Evolutionary conservation across 2,888 invertebrate species (phyloP).

Genomic region (Hyposoter didymator): DNA sequence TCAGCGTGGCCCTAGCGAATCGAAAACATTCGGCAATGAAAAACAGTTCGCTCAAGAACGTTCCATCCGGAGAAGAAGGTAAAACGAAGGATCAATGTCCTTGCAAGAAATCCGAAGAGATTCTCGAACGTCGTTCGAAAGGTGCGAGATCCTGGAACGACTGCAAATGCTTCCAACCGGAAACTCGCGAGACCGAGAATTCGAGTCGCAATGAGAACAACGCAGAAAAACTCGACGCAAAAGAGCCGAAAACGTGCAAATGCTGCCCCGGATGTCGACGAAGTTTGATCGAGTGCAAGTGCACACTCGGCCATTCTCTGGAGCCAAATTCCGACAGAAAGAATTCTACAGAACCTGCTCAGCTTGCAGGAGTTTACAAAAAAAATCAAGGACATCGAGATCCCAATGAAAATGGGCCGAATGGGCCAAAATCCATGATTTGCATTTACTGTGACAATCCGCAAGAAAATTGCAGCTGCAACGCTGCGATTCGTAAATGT

Average conservation of each 20-base stretch:
- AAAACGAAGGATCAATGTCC: slow-evolving; percentile 12
- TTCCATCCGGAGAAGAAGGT: not conserved
- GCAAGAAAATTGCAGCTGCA: slow-evolving; percentile 73
- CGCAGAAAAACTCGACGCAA: not conserved
- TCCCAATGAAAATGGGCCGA: slow-evolving; percentile 8
- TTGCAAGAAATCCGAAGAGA: slow-evolving; percentile 26
- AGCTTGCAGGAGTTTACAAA: not conserved
- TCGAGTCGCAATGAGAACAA: not conserved
- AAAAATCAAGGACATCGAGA: slow-evolving; percentile 24
- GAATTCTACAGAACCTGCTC: not conserved
- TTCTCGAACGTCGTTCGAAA: not conserved
- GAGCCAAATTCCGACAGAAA: slow-evolving; percentile 1
- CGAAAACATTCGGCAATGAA: slow-evolving; percentile 44
- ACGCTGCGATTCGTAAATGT: slow-evolving; percentile 71
- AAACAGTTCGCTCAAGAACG: not conserved
- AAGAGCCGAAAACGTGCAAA: slow-evolving; percentile 24
- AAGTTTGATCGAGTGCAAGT: slow-evolving; percentile 53
- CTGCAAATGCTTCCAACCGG: slow-evolving; percentile 22
- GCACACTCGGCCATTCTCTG: slow-evolving; percentile 19
- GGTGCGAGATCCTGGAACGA: not conserved
- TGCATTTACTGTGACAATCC: slow-evolving; percentile 77
- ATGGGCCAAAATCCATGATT: slow-evolving; percentile 71
- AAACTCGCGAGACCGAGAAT: not conserved
- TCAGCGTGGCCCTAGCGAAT: slow-evolving; percentile 50
- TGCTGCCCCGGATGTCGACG: slow-evolving; percentile 43